Conservation (phyloP, 2,113 vertebrate genomes). For the Scophthalmus maximus region DNA sequence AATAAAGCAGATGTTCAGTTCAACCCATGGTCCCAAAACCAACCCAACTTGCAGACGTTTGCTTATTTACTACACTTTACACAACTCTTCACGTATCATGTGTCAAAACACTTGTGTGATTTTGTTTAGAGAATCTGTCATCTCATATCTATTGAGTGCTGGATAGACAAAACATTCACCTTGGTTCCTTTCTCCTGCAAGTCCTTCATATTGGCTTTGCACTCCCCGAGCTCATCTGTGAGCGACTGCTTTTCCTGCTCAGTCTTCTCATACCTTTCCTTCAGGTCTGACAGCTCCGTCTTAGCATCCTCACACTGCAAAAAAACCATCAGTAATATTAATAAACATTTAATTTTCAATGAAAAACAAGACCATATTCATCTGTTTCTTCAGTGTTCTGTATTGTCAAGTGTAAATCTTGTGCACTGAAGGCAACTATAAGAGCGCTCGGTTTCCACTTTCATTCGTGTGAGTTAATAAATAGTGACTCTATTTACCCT, state of each 20-base stretch:
- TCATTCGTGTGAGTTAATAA: background rate
- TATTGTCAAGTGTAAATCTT: background rate
- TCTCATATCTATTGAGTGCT: background rate
- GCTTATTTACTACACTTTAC: slow-evolving; percentile 1
- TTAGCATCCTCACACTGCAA: slow-evolving; percentile 89
- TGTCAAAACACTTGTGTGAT: background rate
- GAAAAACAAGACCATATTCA: no score
- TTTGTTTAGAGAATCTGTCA: background rate
- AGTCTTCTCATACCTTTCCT: slow-evolving; percentile 87
- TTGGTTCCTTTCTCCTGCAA: slow-evolving; percentile 93
- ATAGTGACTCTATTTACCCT: background rate
- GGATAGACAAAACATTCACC: slow-evolving; percentile 82
- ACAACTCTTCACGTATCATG: background rate
- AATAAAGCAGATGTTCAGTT: slow-evolving; percentile 9
- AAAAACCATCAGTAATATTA: background rate
- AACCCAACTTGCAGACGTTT: background rate
- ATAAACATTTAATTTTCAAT: background rate
- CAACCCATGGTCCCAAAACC: slow-evolving; percentile 29
- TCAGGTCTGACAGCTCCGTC: slow-evolving; percentile 88
- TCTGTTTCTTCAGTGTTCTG: background rate
- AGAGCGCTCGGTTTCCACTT: no score
- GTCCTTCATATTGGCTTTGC: slow-evolving; percentile 92
- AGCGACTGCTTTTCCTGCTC: slow-evolving; percentile 91
- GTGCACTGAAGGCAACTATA: no score
- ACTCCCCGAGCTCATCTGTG: slow-evolving; percentile 90